These are phyloP conservation scores for Busseola fusca DNA, from an alignment of 2,888 invertebrate genomes.

Conservation along the genomic window DNA sequence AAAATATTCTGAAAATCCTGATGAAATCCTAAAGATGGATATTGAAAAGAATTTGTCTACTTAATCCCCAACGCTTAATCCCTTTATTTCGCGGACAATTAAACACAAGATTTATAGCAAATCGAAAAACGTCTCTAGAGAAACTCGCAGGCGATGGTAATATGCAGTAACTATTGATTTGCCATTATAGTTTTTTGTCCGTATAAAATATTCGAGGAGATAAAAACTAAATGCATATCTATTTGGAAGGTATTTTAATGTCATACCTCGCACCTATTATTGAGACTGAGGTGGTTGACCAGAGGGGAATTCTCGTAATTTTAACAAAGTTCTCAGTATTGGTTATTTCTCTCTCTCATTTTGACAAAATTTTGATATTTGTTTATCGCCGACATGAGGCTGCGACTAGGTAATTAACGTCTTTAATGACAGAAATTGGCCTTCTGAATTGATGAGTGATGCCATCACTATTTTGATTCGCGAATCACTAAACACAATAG, in stretches of 20 bases:
- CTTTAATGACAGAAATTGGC: too few species aligned
- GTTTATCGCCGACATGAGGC: too few species aligned
- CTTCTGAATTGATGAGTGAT: background rate
- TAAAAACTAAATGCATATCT: conserved; percentile 41
- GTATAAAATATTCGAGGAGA: conserved; percentile 35
- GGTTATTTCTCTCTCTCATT: too few species aligned
- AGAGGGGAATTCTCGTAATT: too few species aligned
- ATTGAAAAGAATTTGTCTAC: conserved; percentile 62
- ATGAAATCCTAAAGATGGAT: conserved; percentile 45
- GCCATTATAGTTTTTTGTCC: conserved; percentile 65
- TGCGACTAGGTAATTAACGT: too few species aligned
- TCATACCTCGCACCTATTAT: conserved; percentile 13
- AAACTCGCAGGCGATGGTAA: conserved; percentile 64
- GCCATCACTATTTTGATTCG: conserved; percentile 2
- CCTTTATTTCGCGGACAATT: conserved; percentile 88
- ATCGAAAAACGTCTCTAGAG: conserved; percentile 77
- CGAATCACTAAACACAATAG: background rate
- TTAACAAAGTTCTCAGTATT: too few species aligned
- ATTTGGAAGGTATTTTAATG: conserved; percentile 29
- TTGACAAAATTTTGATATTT: too few species aligned
- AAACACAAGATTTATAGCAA: conserved; percentile 86
- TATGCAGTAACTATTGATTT: conserved; percentile 74
- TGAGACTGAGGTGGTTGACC: background rate
- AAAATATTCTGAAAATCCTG: conserved; percentile 26
- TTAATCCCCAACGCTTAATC: conserved; percentile 79